Percentiles rank a stretch among this genome's conserved stretches.
phyloP scores from a whole-genome alignment of 2,113 vertebrate species.

The Mormyrus lacerda region DNA sequence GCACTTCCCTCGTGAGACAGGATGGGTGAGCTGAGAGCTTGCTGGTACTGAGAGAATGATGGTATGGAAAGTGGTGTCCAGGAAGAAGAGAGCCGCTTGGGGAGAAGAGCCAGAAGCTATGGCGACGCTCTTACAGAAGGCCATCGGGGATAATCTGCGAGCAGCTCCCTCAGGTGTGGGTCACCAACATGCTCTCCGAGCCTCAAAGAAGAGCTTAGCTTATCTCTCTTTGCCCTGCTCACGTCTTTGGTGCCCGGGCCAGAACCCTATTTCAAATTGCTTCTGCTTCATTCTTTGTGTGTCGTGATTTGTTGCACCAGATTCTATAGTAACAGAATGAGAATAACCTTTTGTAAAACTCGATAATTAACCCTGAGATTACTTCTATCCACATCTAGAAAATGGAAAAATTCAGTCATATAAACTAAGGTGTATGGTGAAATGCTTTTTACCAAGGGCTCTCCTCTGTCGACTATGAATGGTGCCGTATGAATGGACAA shows the following conservation, averaged over 20 bases:
- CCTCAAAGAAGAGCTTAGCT: not conserved
- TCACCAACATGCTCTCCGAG: not conserved
- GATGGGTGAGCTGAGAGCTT: slow-evolving; percentile 18
- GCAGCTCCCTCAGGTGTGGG: slow-evolving; percentile 1
- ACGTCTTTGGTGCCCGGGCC: not conserved
- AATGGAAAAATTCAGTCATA: not conserved
- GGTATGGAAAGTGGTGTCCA: slow-evolving; percentile 48
- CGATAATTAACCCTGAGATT: not conserved
- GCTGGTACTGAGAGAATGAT: slow-evolving; percentile 18
- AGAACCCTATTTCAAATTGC: not conserved
- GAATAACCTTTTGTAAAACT: not conserved
- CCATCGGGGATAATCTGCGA: slow-evolving; percentile 51
- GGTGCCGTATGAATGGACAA: not conserved
- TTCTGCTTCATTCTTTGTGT: not conserved
- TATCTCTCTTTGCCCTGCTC: not conserved
- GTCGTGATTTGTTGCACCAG: not conserved
- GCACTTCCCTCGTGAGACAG: not conserved
- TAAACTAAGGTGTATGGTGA: not conserved
- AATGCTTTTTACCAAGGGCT: not conserved
- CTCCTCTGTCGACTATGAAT: not conserved
- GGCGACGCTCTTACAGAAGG: slow-evolving; percentile 51
- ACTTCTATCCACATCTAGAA: not conserved
- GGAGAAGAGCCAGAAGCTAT: slow-evolving; percentile 36
- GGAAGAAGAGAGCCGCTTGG: slow-evolving; percentile 39
- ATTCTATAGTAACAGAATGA: not conserved